Evolutionary conservation across 2,113 vertebrate species (phyloP).

Genomic region (Protobothrops mucrosquamatus): DNA sequence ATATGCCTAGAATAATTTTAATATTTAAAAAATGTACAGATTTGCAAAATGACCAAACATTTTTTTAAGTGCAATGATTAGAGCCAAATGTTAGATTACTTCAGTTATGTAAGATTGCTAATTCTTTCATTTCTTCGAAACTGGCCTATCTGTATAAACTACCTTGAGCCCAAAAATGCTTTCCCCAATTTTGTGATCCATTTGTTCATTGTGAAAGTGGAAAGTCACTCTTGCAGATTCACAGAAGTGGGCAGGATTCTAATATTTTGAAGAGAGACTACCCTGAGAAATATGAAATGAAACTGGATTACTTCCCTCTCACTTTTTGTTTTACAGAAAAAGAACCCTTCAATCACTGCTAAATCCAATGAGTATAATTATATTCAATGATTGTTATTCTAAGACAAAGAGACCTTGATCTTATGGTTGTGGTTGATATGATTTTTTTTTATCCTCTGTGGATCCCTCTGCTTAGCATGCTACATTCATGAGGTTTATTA

Average conservation of each 20-base stretch:
- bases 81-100: not conserved
- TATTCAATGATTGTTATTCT: not conserved
- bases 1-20: not conserved
- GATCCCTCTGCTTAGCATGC: not conserved
- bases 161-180: not conserved
- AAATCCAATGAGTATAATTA: not conserved
- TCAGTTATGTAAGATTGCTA: not conserved
- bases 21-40: not conserved
- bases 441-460: not conserved
- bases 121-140: slow-evolving; percentile 5
- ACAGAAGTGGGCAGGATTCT: not conserved
- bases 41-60: not conserved
- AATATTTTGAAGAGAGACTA: not conserved
- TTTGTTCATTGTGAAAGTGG: not conserved
- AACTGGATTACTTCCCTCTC: not conserved
- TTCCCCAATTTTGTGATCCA: not conserved
- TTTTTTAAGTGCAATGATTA: not conserved
- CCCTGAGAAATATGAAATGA: not conserved
- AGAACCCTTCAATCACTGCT: not conserved
- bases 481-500: not conserved
- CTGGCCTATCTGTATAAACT: not conserved
- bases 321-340: not conserved
- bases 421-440: not conserved
- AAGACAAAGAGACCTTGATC: not conserved
- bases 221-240: not conserved